A percentile compares a stretch with the other conserved stretches of the same genome.
Conservation (phyloP, 2,113 vertebrate genomes). For the Ciconia maguari region DNA sequence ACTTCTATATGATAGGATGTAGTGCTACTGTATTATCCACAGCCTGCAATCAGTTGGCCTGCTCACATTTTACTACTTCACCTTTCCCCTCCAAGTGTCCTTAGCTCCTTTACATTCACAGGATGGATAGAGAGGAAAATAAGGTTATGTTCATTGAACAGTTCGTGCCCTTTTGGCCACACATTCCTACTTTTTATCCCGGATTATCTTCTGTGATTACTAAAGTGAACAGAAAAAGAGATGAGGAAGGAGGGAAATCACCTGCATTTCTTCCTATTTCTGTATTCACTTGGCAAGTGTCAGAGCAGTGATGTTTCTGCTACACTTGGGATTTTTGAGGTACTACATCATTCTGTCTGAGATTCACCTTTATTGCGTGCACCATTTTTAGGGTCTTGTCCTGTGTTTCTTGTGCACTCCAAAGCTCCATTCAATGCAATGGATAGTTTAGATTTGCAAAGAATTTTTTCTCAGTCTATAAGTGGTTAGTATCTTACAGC, state of each 20-base stretch:
- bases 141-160: neutral
- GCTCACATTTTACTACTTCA: neutral
- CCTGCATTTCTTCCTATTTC: neutral
- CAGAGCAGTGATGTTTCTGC: neutral
- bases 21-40: constrained; percentile 28
- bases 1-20: neutral
- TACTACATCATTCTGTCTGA: neutral
- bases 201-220: neutral
- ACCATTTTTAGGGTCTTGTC: neutral
- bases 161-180: neutral
- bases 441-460: neutral
- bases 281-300: neutral
- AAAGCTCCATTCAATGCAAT: neutral
- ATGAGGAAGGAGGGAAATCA: neutral
- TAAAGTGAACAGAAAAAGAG: neutral
- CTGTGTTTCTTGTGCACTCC: neutral
- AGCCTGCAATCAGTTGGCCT: constrained; percentile 34
- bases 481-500: neutral
- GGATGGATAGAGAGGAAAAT: neutral
- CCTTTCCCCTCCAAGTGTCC: neutral
- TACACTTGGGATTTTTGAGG: neutral
- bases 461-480: neutral
- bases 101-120: neutral
- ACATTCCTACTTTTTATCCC: too few species aligned
- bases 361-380: neutral